Conservation (phyloP, 2,888 invertebrate genomes). For the Lepidocyrtinus sp. region DNA sequence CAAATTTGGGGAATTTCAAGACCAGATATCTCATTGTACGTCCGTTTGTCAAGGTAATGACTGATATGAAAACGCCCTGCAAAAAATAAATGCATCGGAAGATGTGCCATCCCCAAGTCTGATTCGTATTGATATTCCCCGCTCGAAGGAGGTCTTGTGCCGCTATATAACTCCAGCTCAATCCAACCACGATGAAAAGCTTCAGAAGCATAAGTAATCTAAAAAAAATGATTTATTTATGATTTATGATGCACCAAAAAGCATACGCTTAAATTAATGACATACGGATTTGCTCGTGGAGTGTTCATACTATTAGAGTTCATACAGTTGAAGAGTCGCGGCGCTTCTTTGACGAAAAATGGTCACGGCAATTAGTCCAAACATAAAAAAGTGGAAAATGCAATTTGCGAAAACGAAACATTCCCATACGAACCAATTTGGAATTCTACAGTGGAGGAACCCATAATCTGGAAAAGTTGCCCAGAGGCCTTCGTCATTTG, state of each 20-base stretch:
- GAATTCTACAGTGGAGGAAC: slow-evolving; percentile 47
- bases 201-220: slow-evolving; percentile 33
- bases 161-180: slow-evolving; percentile 60
- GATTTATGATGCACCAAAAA: too few relatives aligned
- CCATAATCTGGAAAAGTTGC: slow-evolving; percentile 49
- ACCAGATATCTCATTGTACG: slow-evolving; percentile 18
- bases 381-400: slow-evolving; percentile 46
- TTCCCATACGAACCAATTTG: slow-evolving; percentile 53
- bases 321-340: too few relatives aligned
- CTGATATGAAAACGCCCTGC: slow-evolving; percentile 54
- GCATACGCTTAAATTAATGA: neutral
- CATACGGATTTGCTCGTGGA: neutral
- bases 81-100: slow-evolving; percentile 50
- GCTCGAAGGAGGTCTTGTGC: slow-evolving; percentile 45
- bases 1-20: slow-evolving; percentile 38
- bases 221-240: too few relatives aligned
- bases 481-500: slow-evolving; percentile 34
- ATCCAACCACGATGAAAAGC: slow-evolving; percentile 52
- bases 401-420: slow-evolving; percentile 56
- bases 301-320: too few relatives aligned
- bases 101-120: slow-evolving; percentile 28
- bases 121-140: slow-evolving; percentile 56
- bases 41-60: slow-evolving; percentile 30
- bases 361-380: slow-evolving; percentile 34
- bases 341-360: slow-evolving; percentile 39